Base-by-base conservation (phyloP, 2,113 vertebrate species). In the Gnathonemus longibarbis region DNA sequence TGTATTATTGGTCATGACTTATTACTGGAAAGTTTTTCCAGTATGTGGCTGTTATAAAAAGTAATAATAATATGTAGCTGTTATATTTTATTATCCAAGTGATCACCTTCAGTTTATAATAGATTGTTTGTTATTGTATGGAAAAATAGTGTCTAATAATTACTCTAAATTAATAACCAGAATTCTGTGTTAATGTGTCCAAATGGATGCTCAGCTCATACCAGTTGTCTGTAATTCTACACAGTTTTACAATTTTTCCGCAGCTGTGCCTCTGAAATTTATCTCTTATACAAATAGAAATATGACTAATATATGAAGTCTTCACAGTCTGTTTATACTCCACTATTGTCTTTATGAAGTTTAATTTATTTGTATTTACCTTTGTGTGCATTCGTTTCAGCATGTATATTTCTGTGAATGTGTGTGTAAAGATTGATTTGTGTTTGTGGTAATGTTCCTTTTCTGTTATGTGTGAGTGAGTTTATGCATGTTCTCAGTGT, bases 1-100 rank as follows among this genome's bases (percentile, higher is more conserved):
- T 58, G 15, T 89, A 90, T 91, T 93, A 11, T 87, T 91, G 89
- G 90, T 88, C 88, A 77, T 93, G 91, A 91, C 91, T 94, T 93
- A 94, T 91, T 85, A 91, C 10, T 42, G 56, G 53, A 90, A 88
- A 89, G 88, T 89, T 66, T 88, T 83, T 89, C 70, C 15, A 31
- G 62, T 83, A 86, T 89, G 83, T 88, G 53, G 84, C 83, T 89
- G 27, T 45, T 87, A 10, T 90, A 11, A 50, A 80, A 49, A 90
- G 83, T 77, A 83, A 21, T 83, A 42, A 45, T 35, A 3, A 74
- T 27, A 87, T 35, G 5, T 21, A 62, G 86, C 24, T n/a, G 77
- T 19, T 56, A 21, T 84, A n/a, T 48, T 46, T 84, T 21, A 10
- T 48, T 84, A 42, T 84, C 42, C 80, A 48, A 80, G 45, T 48